Conservation (phyloP, 2,888 invertebrate genomes). For the Andrena bucephala region DNA sequence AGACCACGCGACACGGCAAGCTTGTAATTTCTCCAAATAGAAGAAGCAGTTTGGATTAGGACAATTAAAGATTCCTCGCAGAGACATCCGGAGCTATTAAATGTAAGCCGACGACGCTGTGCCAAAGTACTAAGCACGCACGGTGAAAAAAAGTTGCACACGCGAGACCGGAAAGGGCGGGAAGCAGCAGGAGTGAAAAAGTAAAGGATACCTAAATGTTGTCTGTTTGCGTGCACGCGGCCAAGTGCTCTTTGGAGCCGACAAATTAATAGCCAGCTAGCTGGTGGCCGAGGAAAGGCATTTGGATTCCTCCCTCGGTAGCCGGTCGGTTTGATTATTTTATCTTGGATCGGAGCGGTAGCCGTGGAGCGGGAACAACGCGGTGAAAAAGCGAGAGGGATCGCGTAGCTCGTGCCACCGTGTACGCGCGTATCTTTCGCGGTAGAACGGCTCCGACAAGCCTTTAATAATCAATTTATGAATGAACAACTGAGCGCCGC, state of each 20-base stretch:
- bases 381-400: constrained; percentile 52
- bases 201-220: constrained; percentile 11
- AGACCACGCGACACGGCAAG: not conserved
- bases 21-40: no score
- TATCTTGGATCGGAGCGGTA: constrained; percentile 6
- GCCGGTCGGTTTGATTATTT: constrained; percentile 17
- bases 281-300: not conserved
- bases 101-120: not conserved
- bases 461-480: constrained; percentile 81
- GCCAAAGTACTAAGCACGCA: not conserved
- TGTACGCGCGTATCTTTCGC: constrained; percentile 59
- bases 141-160: constrained; percentile 18
- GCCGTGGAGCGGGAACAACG: constrained; percentile 16
- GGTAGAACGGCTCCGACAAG: constrained; percentile 60
- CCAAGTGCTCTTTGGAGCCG: constrained; percentile 26
- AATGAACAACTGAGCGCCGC: constrained; percentile 77
- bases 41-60: no score
- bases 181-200: constrained; percentile 38
- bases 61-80: no score
- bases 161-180: constrained; percentile 19
- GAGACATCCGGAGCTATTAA: not conserved
- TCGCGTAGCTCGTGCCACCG: constrained; percentile 64
- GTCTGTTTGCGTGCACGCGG: constrained; percentile 21
- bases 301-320: not conserved
- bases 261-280: constrained; percentile 52